Evolutionary conservation across 2,888 invertebrate species (phyloP).

Genomic region (Lingula anatina): DNA sequence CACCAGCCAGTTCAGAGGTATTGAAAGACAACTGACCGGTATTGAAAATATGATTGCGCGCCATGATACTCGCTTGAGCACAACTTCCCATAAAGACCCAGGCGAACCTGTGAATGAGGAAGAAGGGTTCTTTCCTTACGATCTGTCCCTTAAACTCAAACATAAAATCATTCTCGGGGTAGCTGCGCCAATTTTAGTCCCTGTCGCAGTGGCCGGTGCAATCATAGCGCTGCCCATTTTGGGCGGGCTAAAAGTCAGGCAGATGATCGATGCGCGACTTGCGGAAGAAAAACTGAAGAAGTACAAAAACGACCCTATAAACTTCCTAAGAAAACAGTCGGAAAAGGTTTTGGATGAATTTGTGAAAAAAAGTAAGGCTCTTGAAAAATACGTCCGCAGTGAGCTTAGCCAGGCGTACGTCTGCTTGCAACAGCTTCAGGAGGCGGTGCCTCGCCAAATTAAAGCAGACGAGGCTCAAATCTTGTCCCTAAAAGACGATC

Average conservation of each 20-base stretch:
- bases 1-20: slow-evolving; percentile 21
- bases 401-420: slow-evolving; percentile 8
- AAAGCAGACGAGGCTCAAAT: slow-evolving; percentile 10
- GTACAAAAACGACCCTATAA: slow-evolving; percentile 10
- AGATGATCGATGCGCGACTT: slow-evolving; percentile 12
- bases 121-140: slow-evolving; percentile 9
- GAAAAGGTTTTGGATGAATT: slow-evolving; percentile 13
- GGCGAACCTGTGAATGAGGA: slow-evolving; percentile 5
- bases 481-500: slow-evolving; percentile 8
- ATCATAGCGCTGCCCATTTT: slow-evolving; percentile 21
- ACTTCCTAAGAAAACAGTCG: slow-evolving; percentile 13
- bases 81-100: neutral
- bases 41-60: slow-evolving; percentile 18
- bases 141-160: slow-evolving; percentile 8
- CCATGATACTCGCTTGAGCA: slow-evolving; percentile 2
- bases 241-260: slow-evolving; percentile 18
- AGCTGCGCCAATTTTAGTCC: slow-evolving; percentile 18
- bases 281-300: slow-evolving; percentile 14
- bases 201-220: slow-evolving; percentile 22
- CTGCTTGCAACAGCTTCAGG: slow-evolving; percentile 9
- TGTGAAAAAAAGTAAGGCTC: slow-evolving; percentile 7
- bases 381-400: slow-evolving; percentile 9
- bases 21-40: slow-evolving; percentile 18
- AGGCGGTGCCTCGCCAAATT: slow-evolving; percentile 12
- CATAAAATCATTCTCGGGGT: slow-evolving; percentile 17